Conservation (phyloP, 2,797 vertebrate genomes). For the Anniella stebbinsi region DNA sequence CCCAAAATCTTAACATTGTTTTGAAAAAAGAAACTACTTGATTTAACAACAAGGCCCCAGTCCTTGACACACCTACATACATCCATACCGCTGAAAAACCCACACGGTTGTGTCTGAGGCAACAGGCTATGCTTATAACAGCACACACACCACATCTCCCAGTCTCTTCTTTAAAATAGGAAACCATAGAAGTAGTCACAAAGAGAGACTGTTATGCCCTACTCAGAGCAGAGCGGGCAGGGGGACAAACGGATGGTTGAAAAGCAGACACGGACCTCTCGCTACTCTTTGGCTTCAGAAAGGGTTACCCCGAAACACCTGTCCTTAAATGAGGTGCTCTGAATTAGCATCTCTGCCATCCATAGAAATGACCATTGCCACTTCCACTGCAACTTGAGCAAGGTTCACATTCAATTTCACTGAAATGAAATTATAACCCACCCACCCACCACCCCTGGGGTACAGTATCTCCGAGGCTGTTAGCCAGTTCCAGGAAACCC, state of each 20-base stretch:
- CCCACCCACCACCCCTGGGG: constrained; percentile 32
- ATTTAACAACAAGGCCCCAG: background rate
- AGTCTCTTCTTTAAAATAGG: background rate
- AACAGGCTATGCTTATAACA: background rate
- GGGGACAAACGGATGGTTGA: background rate
- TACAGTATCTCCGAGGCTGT: constrained; percentile 65
- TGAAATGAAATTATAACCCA: constrained; percentile 39
- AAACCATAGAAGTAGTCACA: background rate
- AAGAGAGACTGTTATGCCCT: background rate
- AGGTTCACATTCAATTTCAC: constrained; percentile 59
- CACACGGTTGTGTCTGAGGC: background rate
- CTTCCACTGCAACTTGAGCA: constrained; percentile 50
- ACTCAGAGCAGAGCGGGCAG: background rate
- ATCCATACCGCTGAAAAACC: background rate
- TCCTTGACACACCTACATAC: background rate
- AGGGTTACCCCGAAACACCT: constrained; percentile 47
- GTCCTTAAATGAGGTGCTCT: constrained; percentile 54
- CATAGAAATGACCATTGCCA: constrained; percentile 61
- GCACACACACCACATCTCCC: no score
- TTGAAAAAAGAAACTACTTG: background rate
- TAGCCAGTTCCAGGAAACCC: constrained; percentile 16
- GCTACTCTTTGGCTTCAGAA: constrained; percentile 64
- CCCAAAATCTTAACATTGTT: background rate
- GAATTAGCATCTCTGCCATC: constrained; percentile 45
- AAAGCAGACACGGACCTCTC: background rate